A percentile compares a stretch with the other conserved stretches of the same genome.
These are phyloP conservation scores for Clavelina lepadiformis DNA, from an alignment of 23 tunicate genomes.

Conservation along the genomic window DNA sequence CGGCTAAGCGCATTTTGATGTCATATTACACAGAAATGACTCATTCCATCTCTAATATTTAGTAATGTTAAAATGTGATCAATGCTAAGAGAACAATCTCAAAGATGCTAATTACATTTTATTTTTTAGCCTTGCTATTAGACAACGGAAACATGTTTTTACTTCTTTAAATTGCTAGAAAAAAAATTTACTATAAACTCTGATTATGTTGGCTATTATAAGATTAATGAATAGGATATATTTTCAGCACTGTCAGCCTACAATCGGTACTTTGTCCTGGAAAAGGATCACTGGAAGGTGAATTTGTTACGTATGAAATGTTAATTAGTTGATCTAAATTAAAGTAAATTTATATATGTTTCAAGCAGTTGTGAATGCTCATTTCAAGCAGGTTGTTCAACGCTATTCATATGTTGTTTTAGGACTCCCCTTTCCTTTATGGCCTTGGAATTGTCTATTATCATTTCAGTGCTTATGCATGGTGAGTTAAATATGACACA, in stretches of 20 bases:
- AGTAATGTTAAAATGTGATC: no score
- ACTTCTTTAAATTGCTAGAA: no score
- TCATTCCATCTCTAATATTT: no score
- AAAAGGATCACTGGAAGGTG: constrained; percentile 77
- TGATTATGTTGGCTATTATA: neutral
- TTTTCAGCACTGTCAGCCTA: constrained; percentile 84
- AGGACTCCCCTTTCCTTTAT: constrained; percentile 80
- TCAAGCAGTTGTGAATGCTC: neutral
- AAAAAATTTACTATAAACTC: no score
- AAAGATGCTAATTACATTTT: no score
- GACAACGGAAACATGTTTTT: no score
- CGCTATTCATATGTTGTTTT: neutral
- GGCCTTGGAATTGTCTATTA: constrained; percentile 79
- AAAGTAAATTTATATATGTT: neutral
- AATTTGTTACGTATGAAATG: neutral
- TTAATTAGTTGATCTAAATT: neutral
- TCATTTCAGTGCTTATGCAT: constrained; percentile 82
- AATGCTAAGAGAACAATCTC: no score
- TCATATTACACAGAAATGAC: no score
- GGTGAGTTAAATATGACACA: constrained; percentile 31
- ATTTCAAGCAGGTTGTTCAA: neutral
- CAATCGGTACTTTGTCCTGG: constrained; percentile 41
- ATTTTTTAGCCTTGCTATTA: no score
- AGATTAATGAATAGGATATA: neutral
- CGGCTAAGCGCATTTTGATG: no score